Evolutionary conservation across 2,113 vertebrate genomes (phyloP), one percentile per base, ranked within the genome.

Genomic region (Platycercus adscitus): DNA sequence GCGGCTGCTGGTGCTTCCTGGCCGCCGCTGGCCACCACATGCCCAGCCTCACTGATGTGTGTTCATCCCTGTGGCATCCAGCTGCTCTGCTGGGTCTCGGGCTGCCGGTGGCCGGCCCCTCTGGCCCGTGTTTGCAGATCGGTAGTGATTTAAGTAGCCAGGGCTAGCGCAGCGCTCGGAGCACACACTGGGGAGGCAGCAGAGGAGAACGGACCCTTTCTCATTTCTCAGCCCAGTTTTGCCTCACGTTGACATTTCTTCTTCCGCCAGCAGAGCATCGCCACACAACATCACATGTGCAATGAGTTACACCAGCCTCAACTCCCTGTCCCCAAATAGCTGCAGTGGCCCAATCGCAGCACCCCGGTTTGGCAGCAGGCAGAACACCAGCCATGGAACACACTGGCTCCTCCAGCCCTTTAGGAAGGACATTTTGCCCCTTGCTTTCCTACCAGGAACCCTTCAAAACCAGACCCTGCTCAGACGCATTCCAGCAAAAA

Each of bases 181-280:
- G 70, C 81, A 72, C 66, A 44, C 13, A 0, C 60, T 3, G 53
- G 44, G 64, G 33, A 68, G 44, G 35, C 35, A 44, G 55, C 1
- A 0, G 49, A 76, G 70, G 64, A 8, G 2, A 70, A 73, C 0
- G 0, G 78, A 64, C 37, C 37, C 41, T 70, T 53, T 70, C 20
- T 8, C 1, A 0, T 49, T 86, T n/a, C 71, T 77, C 41, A 69
- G 79, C 41, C 49, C 4, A 1, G 21, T 65, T 85, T 82, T 82
- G 71, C 71, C 66, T n/a, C 13, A 2, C 0, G 0, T 44, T 76
- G 47, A 80, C 14, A 28, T 47, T 95, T 50, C 70, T 69, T 68
- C 33, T 71, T 76, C 16, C 39, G 41, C 56, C 13, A 29, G 53
- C n/a, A 1, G 39, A 81, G 56, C 81, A 20, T 0, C 5, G 3